These are phyloP conservation scores for Paramormyrops kingsleyae DNA, from an alignment of 2,113 vertebrate species.

Conservation along the genomic window DNA sequence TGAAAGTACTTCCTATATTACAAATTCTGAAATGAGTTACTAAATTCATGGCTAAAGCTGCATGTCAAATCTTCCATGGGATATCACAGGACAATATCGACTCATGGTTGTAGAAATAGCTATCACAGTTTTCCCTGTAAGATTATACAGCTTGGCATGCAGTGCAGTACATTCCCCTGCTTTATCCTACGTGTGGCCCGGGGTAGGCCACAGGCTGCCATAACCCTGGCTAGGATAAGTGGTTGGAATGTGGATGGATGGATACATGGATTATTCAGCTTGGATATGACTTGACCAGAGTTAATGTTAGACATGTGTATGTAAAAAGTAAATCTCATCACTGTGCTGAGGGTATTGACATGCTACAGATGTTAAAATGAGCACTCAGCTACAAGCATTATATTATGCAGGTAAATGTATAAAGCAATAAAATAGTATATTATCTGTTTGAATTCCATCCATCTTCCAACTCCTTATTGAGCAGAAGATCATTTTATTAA, in stretches of 20 bases:
- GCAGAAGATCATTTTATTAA: not conserved
- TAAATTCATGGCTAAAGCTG: not conserved
- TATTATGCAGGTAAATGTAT: not conserved
- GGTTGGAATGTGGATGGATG: not conserved
- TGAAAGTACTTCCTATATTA: slow-evolving; percentile 42
- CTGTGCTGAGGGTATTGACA: not conserved
- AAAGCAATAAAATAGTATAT: not conserved
- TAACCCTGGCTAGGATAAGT: not conserved
- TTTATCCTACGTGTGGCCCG: not conserved
- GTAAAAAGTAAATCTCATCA: not conserved
- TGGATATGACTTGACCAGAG: not conserved
- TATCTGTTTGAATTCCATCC: not conserved
- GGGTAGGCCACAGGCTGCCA: not conserved
- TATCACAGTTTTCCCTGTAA: not conserved
- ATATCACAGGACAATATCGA: not conserved
- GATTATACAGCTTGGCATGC: not conserved
- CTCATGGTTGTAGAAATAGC: not conserved
- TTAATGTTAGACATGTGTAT: not conserved
- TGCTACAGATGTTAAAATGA: not conserved
- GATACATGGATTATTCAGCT: not conserved
- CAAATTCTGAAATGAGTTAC: slow-evolving; percentile 37
- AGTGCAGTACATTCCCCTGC: not conserved
- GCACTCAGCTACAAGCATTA: not conserved
- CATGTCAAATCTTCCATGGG: not conserved
- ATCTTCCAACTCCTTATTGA: not conserved